Conservation (phyloP, 2,888 invertebrate species). For the Trisateles emortualis region DNA sequence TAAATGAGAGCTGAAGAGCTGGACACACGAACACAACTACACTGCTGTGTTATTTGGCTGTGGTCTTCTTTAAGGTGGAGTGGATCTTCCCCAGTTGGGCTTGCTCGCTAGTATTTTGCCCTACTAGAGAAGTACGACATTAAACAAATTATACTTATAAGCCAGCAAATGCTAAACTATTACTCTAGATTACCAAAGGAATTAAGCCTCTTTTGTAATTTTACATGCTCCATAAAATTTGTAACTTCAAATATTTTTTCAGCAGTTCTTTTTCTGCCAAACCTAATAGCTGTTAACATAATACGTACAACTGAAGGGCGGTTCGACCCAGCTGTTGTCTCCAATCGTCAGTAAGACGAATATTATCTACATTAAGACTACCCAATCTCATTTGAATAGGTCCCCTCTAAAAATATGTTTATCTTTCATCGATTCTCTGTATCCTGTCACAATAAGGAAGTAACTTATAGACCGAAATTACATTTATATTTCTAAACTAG, state of each 20-base stretch:
- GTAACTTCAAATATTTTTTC: background rate
- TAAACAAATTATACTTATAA: no score
- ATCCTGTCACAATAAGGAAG: constrained; percentile 1
- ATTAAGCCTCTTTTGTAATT: background rate
- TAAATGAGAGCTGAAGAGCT: no score
- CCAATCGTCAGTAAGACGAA: constrained; percentile 33
- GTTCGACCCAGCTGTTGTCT: constrained; percentile 36
- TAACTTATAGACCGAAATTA: background rate
- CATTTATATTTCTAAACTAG: no score
- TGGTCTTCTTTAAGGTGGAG: no score
- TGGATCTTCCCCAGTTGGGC: no score
- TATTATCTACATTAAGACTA: constrained; percentile 35
- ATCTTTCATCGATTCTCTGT: constrained; percentile 3
- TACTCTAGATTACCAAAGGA: no score
- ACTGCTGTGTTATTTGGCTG: no score
- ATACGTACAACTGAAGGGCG: constrained; percentile 16
- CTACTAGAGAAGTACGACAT: no score
- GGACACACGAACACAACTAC: no score
- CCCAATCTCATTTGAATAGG: constrained; percentile 46
- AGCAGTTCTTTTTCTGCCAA: background rate
- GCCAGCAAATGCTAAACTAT: no score
- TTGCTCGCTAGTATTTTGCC: no score
- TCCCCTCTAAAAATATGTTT: constrained; percentile 16
- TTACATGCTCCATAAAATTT: background rate
- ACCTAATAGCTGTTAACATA: constrained; percentile 20